Conservation (phyloP, 2,113 vertebrate genomes). For the Trogon melanurus region DNA sequence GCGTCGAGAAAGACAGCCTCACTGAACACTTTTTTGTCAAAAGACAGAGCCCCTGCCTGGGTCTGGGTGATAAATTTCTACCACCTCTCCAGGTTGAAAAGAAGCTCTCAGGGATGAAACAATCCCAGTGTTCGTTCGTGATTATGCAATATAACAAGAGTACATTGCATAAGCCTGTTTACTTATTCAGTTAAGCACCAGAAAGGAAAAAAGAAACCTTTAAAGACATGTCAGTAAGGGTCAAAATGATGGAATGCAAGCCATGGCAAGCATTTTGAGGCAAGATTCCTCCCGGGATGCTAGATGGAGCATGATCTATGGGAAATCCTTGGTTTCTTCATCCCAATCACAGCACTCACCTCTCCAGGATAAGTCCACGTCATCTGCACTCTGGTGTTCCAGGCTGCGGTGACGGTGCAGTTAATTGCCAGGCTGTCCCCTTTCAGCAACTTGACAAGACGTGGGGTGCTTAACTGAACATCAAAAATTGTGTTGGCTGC, state of each 20-base stretch:
- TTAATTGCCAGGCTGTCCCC: constrained; percentile 84
- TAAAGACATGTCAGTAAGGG: constrained; percentile 34
- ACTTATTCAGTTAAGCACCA: constrained; percentile 28
- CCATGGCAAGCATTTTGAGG: background rate
- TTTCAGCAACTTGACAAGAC: constrained; percentile 78
- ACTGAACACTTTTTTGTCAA: constrained; percentile 18
- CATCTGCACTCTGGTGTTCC: constrained; percentile 92
- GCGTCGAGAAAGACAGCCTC: constrained; percentile 10
- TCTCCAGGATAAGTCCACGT: constrained; percentile 90
- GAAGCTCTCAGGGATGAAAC: constrained; percentile 47
- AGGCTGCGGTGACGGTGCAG: constrained; percentile 86
- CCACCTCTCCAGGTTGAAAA: constrained; percentile 16
- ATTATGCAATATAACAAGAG: constrained; percentile 37
- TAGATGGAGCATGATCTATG: background rate
- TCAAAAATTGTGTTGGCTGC: constrained; percentile 87
- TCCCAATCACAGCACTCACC: constrained; percentile 74
- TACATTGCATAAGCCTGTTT: constrained; percentile 40
- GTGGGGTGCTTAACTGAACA: constrained; percentile 82
- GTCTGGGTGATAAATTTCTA: constrained; percentile 40
- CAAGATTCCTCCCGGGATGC: background rate
- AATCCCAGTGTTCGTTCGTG: background rate
- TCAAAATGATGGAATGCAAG: constrained; percentile 25
- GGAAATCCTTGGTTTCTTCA: background rate
- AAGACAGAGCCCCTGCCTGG: constrained; percentile 36
- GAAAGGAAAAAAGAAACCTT: constrained; percentile 32